Percentiles rank a stretch among this genome's conserved stretches.
phyloP scores from a whole-genome alignment of 2,888 invertebrate genomes.

The Acanthosoma haemorrhoidale region DNA sequence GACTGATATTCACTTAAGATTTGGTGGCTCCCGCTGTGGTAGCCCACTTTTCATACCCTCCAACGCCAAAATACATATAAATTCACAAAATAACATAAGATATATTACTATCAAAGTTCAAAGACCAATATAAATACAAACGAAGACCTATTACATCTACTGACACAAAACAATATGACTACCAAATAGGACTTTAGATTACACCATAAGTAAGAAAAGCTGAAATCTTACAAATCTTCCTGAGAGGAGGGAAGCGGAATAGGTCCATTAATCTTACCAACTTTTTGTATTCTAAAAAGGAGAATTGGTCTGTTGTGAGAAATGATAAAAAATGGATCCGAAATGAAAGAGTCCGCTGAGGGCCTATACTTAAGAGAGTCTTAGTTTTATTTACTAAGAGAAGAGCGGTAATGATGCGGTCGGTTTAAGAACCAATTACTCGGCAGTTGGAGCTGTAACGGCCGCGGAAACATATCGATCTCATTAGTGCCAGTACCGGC shows the following conservation, averaged over 20 bases:
- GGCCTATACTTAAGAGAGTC: constrained; percentile 5
- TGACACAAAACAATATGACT: background rate
- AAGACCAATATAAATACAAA: no score
- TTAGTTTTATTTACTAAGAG: constrained; percentile 12
- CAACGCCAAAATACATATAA: no score
- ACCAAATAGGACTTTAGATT: background rate
- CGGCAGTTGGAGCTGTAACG: background rate
- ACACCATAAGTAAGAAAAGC: background rate
- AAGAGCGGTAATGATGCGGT: constrained; percentile 12
- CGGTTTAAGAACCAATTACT: constrained; percentile 10
- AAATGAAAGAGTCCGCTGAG: background rate
- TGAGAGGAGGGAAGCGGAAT: background rate
- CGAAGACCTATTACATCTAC: no score
- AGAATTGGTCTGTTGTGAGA: constrained; percentile 8
- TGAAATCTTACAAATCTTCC: background rate
- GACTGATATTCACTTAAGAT: no score
- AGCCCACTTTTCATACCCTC: no score
- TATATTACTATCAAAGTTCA: no score
- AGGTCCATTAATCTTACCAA: constrained; percentile 4
- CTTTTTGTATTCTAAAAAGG: constrained; percentile 10
- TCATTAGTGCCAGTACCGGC: background rate
- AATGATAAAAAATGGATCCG: constrained; percentile 12
- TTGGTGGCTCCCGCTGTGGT: no score
- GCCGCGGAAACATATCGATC: constrained; percentile 5
- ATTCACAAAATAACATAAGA: no score